Percentiles rank a stretch among this genome's conserved stretches.
Evolutionary conservation across 2,888 invertebrate species (phyloP).

Genomic region (Pandemis corylana): DNA sequence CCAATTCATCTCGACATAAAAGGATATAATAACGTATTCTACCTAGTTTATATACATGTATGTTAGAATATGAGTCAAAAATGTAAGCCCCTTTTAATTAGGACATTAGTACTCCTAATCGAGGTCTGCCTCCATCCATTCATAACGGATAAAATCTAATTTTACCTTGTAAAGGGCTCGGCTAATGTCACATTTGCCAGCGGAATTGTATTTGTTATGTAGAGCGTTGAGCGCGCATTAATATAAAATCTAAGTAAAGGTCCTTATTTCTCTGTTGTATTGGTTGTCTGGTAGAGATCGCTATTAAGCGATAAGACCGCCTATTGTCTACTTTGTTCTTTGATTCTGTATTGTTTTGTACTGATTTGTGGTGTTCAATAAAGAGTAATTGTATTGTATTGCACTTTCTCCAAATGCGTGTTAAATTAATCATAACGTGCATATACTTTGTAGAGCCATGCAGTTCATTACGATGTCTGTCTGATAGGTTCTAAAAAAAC

Average conservation of each 20-base stretch:
- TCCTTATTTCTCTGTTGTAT: too few species aligned
- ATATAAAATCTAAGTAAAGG: background rate
- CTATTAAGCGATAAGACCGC: too few species aligned
- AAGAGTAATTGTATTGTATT: too few species aligned
- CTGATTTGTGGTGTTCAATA: too few species aligned
- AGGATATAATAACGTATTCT: background rate
- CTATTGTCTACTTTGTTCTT: too few species aligned
- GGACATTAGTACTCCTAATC: slow-evolving; percentile 25
- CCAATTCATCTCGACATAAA: background rate
- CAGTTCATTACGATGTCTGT: background rate
- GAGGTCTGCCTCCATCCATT: slow-evolving; percentile 21
- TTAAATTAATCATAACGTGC: background rate
- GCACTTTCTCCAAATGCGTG: background rate
- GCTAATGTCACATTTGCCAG: slow-evolving; percentile 7
- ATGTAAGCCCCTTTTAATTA: slow-evolving; percentile 33
- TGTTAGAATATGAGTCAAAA: slow-evolving; percentile 7
- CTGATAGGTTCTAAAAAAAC: background rate
- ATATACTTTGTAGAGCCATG: background rate
- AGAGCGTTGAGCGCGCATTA: background rate
- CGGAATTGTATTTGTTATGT: slow-evolving; percentile 1
- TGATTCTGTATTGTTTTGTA: too few species aligned
- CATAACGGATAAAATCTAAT: slow-evolving; percentile 21
- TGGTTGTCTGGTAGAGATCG: too few species aligned
- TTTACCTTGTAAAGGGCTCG: slow-evolving; percentile 5
- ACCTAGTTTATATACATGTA: background rate